Percentiles rank a stretch among this genome's conserved stretches.
Conservation (phyloP, 2,888 invertebrate genomes). For the Drosophila subquinaria region DNA sequence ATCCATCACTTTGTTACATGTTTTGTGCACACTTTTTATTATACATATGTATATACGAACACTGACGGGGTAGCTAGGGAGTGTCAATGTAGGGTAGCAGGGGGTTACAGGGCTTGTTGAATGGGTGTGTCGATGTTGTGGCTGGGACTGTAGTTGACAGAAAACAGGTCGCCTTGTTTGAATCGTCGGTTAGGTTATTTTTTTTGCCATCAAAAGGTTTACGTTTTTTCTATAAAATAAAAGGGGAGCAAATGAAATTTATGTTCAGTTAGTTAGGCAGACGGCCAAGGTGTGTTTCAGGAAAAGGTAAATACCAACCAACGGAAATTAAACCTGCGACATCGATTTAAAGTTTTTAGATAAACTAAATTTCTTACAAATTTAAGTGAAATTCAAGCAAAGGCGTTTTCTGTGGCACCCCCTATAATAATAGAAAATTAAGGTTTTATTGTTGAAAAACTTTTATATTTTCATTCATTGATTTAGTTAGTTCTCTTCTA, state of each 20-base stretch:
- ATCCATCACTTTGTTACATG: background rate
- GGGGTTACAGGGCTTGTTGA: slow-evolving; percentile 14
- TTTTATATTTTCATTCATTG: background rate
- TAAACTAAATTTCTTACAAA: background rate
- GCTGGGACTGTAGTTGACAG: slow-evolving; percentile 43
- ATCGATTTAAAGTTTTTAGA: slow-evolving; percentile 7
- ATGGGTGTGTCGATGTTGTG: slow-evolving; percentile 61
- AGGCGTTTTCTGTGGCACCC: too few species aligned
- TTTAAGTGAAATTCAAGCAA: too few species aligned
- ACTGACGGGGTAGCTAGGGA: slow-evolving; percentile 15
- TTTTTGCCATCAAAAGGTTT: slow-evolving; percentile 34
- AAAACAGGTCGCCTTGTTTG: slow-evolving; percentile 63
- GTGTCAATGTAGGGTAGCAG: slow-evolving; percentile 5
- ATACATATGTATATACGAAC: background rate
- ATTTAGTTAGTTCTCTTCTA: background rate
- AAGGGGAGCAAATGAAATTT: slow-evolving; percentile 46
- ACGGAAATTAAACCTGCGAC: slow-evolving; percentile 7
- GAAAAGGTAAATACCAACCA: slow-evolving; percentile 14
- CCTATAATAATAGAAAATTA: background rate
- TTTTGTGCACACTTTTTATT: slow-evolving; percentile 19
- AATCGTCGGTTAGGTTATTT: slow-evolving; percentile 17
- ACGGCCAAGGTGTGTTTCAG: slow-evolving; percentile 28
- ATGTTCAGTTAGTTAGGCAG: slow-evolving; percentile 51
- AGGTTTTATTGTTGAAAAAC: background rate
- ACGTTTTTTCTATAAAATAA: slow-evolving; percentile 31